Evolutionary conservation across 2,888 invertebrate species (phyloP), one percentile per base, ranked within the genome.

Genomic region (Deilephila elpenor): DNA sequence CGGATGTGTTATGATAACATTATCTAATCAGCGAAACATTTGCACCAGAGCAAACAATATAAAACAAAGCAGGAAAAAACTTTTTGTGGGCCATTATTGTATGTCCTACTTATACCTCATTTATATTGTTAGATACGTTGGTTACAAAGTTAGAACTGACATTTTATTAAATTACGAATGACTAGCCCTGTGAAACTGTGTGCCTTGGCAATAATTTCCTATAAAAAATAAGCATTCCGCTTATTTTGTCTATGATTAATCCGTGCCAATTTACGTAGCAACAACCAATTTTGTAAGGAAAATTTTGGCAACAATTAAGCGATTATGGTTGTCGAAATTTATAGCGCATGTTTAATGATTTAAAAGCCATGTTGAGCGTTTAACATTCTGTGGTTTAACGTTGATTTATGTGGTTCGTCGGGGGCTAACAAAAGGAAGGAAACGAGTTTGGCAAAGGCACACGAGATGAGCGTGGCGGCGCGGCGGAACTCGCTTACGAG

Each of bases 401-500:
- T 37, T 20, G 20, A 64, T 64, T 64, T 64, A 64, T 64, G 64
- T 8, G 20, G 2, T 37, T n/a, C 44, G 37, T 64, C 37, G n/a
- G 37, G 60, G 60, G 8, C 37, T 20, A 37, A 32, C 37, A 64
- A 64, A 64, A 37, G 64, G 37, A 64, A 64, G 14, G 11, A 37
- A 64, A 64, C 64, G 20, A 8, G 37, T 64, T 64, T 64, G 64
- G 37, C 64, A 64, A 44, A 64, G 14, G 37, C 64, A 37, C 37
- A 37, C 64, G 44, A 44, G 37, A 64, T 20, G 44, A 44, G 7
- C 44, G 64, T 64, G 32, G 44, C 44, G 14, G 44, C 56, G 44
- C 44, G 14, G 44, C 56, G n/a, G 56, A n/a, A n/a, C 19, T 14
- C 7, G 61, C 5, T 29, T 19, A 34, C 61, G 34, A 6, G 32